A percentile compares a stretch with the other conserved stretches of the same genome.
Conservation (phyloP, 1,140 invertebrate genomes). For the Oncopodura yosiiana region DNA sequence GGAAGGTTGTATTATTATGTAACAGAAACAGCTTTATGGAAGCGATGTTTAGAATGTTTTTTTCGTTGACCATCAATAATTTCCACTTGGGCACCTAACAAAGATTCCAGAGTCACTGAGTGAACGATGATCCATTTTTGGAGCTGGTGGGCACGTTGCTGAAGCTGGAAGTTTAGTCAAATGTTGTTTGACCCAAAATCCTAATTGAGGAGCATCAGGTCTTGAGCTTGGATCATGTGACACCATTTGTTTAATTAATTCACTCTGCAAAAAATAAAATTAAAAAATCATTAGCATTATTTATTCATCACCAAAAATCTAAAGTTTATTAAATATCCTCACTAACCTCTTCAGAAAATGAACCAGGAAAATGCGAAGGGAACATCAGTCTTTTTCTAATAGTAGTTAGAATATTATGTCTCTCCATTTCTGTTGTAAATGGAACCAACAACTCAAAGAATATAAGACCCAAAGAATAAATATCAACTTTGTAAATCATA, state of each 20-base stretch:
- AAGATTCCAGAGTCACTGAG: no score
- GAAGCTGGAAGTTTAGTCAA: neutral
- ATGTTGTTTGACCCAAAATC: conserved; percentile 24
- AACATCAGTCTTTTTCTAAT: conserved; percentile 58
- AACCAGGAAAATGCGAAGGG: conserved; percentile 54
- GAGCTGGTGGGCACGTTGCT: neutral
- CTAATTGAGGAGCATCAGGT: conserved; percentile 42
- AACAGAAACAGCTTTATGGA: no score
- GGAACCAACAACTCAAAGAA: conserved; percentile 83
- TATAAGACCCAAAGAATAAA: conserved; percentile 89
- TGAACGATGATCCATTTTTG: neutral
- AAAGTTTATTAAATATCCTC: neutral
- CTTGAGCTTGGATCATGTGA: conserved; percentile 58
- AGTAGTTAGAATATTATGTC: conserved; percentile 49
- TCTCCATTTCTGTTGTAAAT: conserved; percentile 83
- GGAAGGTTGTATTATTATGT: no score
- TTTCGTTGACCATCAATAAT: neutral
- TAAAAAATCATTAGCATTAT: neutral
- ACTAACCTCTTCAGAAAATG: conserved; percentile 60
- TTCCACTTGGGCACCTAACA: no score
- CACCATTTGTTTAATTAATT: conserved; percentile 65
- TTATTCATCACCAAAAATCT: conserved; percentile 20
- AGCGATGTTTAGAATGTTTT: neutral
- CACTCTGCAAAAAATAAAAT: conserved; percentile 49
- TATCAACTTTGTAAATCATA: conserved; percentile 95